These are phyloP conservation scores for Ceyx melanurus DNA, from an alignment of 2,113 vertebrate genomes.

Conservation along the genomic window DNA sequence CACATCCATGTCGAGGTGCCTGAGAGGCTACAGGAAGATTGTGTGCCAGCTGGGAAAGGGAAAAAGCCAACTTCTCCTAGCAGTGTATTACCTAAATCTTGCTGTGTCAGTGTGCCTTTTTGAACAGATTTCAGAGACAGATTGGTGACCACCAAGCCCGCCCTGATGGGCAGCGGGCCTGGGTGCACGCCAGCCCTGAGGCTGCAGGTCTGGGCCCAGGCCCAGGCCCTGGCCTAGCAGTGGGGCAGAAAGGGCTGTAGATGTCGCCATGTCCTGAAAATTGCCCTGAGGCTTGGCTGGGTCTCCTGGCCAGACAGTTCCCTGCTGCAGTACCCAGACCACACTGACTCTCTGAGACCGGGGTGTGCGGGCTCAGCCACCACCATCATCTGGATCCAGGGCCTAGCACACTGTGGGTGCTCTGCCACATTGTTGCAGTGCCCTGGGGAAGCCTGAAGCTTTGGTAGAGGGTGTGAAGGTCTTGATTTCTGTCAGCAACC, in stretches of 20 bases:
- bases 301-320: no score
- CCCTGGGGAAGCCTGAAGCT: not conserved
- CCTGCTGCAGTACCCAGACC: rapidly evolving
- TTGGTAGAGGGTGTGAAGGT: no score
- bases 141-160: not conserved
- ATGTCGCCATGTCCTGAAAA: not conserved
- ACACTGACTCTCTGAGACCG: rapidly evolving
- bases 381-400: rapidly evolving
- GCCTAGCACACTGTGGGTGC: rapidly evolving
- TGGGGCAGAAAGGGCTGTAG: rapidly evolving
- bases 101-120: rapidly evolving
- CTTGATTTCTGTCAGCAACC: not conserved
- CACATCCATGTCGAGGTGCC: rapidly evolving
- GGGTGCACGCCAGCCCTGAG: rapidly evolving
- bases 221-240: no score
- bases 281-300: not conserved
- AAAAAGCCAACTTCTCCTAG: not conserved
- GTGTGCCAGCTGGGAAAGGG: not conserved
- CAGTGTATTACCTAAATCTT: rapidly evolving
- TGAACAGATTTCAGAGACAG: not conserved
- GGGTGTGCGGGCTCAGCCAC: no score
- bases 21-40: not conserved
- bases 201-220: not conserved
- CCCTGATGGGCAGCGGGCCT: no score
- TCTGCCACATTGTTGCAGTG: rapidly evolving